Evolutionary conservation across 2,888 invertebrate species (phyloP).

Genomic region (Thereva unica): DNA sequence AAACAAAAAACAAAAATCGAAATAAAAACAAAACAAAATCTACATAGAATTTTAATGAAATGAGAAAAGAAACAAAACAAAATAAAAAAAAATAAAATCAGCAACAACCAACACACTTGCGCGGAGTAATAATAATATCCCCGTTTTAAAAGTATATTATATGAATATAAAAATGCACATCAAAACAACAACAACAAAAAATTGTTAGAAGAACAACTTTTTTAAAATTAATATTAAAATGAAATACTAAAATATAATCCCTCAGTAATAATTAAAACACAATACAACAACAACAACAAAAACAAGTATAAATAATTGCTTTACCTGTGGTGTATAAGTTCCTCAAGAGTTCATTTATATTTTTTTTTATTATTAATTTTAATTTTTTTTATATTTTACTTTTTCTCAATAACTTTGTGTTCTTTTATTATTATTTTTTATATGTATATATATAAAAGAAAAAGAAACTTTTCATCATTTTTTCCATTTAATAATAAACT

Average conservation of each 20-base stretch:
- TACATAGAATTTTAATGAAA: too few relatives aligned
- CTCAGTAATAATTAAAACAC: background rate
- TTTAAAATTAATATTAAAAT: too few relatives aligned
- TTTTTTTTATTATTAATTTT: conserved; percentile 31
- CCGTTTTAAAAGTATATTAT: too few relatives aligned
- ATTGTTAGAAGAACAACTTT: too few relatives aligned
- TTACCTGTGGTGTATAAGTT: conserved; percentile 56
- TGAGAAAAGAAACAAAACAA: too few relatives aligned
- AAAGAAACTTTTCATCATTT: background rate
- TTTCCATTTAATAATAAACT: conserved; percentile 12
- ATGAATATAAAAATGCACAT: too few relatives aligned
- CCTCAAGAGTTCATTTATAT: conserved; percentile 47
- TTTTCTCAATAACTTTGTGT: background rate
- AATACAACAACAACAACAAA: conserved; percentile 4
- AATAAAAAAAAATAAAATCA: too few relatives aligned
- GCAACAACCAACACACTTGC: too few relatives aligned
- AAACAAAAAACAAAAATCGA: conserved; percentile 2
- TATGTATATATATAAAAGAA: background rate
- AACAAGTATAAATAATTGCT: conserved; percentile 58
- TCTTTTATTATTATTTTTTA: background rate
- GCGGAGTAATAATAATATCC: too few relatives aligned
- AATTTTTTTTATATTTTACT: conserved; percentile 2
- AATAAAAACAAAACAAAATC: background rate
- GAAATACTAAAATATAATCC: background rate
- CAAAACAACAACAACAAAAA: too few relatives aligned